A percentile compares a stretch with the other conserved stretches of the same genome.
Conservation (phyloP, 2,797 vertebrate genomes). For the Enteromius treurensis region DNA sequence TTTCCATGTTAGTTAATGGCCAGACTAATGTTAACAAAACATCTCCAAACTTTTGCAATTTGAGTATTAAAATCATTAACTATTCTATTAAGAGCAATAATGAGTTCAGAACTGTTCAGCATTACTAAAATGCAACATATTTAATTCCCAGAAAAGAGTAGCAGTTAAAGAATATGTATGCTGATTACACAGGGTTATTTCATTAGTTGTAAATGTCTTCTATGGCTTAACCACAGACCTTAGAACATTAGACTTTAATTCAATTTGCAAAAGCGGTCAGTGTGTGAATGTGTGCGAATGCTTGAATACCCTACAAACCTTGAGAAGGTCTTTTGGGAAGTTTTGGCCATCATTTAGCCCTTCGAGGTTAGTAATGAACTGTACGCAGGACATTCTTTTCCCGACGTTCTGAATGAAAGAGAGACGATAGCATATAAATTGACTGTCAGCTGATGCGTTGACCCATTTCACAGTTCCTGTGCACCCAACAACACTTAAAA, state of each 20-base stretch:
- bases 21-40: background rate
- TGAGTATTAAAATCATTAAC: background rate
- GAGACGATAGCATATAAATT: slow-evolving; percentile 23
- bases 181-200: slow-evolving; percentile 1
- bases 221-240: background rate
- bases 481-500: slow-evolving; percentile 21
- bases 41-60: background rate
- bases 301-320: slow-evolving; percentile 76
- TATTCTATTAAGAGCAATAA: background rate
- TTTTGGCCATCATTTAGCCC: slow-evolving; percentile 92
- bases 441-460: slow-evolving; percentile 16
- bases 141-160: background rate
- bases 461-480: slow-evolving; percentile 38
- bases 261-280: background rate
- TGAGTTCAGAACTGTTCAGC: background rate
- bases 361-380: slow-evolving; percentile 93
- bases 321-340: slow-evolving; percentile 93
- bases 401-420: slow-evolving; percentile 85
- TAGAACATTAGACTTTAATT: background rate
- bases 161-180: background rate
- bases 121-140: background rate
- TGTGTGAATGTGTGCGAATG: slow-evolving; percentile 11
- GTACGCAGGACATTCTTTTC: slow-evolving; percentile 92
- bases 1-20: too few relatives aligned
- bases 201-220: slow-evolving; percentile 1